Conservation (phyloP, 2,113 vertebrate species). For the Larimichthys crocea region DNA sequence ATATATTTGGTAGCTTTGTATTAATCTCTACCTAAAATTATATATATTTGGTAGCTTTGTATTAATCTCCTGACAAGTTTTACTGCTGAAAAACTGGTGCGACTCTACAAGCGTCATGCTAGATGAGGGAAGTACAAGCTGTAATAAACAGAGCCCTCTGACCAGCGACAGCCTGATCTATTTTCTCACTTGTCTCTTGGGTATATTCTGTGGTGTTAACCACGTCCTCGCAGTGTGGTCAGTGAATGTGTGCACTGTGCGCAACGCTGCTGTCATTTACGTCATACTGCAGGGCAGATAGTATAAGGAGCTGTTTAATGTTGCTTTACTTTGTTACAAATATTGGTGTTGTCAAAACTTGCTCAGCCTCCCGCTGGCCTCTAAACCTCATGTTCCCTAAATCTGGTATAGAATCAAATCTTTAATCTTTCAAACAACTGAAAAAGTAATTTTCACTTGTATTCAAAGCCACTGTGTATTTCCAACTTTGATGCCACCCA, state of each 20-base stretch:
- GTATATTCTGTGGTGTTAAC: constrained; percentile 16
- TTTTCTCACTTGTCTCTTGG: constrained; percentile 16
- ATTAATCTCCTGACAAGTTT: background rate
- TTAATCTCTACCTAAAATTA: background rate
- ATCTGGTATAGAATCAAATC: too few species aligned
- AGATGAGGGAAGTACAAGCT: background rate
- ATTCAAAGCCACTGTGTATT: too few species aligned
- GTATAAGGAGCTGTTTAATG: background rate
- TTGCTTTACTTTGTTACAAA: background rate
- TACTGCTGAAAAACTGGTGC: background rate
- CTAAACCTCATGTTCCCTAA: too few species aligned
- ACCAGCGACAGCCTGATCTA: background rate
- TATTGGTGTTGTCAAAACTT: too few species aligned
- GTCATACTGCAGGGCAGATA: background rate
- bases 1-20: background rate
- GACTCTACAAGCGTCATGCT: background rate
- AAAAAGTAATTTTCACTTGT: too few species aligned
- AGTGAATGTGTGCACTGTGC: background rate
- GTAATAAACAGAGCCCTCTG: background rate
- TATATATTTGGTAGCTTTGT: background rate
- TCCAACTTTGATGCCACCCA: too few species aligned
- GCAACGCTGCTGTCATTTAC: background rate
- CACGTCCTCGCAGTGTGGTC: background rate
- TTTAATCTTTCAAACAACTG: too few species aligned
- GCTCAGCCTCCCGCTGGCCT: too few species aligned